Conservation (phyloP, 2,113 vertebrate species). For the Polypterus bichir region DNA sequence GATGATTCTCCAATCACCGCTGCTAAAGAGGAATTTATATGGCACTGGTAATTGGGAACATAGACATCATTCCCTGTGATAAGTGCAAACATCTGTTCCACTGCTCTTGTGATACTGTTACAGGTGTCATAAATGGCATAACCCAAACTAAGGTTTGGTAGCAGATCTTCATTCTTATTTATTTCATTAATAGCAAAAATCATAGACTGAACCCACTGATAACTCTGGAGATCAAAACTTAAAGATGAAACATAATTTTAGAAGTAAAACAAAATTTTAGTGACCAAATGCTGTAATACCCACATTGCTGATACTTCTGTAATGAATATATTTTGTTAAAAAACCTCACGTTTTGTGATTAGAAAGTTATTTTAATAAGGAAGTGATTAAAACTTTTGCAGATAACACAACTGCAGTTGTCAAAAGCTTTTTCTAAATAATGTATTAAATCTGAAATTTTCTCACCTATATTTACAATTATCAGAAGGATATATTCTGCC, state of each 20-base stretch:
- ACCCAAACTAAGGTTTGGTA: constrained; percentile 6
- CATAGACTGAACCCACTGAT: constrained; percentile 10
- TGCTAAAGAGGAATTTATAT: constrained; percentile 4
- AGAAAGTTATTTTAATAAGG: no score
- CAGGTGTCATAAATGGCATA: constrained; percentile 13
- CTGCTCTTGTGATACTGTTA: constrained; percentile 3
- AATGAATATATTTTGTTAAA: no score
- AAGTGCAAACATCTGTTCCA: constrained; percentile 4
- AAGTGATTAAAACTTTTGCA: no score
- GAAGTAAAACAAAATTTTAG: no score
- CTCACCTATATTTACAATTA: no score
- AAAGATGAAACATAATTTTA: constrained; percentile 1
- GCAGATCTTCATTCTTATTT: not conserved
- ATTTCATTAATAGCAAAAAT: constrained; percentile 9
- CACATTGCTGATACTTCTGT: no score
- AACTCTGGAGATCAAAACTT: constrained; percentile 7
- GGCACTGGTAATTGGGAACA: constrained; percentile 10
- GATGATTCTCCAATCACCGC: constrained; percentile 10
- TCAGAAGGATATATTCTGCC: no score
- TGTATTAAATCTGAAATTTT: no score
- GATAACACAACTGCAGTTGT: no score
- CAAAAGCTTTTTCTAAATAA: no score
- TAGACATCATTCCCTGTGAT: constrained; percentile 5
- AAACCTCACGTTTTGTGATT: no score
- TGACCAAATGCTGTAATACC: no score